phyloP scores from a whole-genome alignment of 2,797 vertebrate genomes.

The Gobionotothen gibberifrons region DNA sequence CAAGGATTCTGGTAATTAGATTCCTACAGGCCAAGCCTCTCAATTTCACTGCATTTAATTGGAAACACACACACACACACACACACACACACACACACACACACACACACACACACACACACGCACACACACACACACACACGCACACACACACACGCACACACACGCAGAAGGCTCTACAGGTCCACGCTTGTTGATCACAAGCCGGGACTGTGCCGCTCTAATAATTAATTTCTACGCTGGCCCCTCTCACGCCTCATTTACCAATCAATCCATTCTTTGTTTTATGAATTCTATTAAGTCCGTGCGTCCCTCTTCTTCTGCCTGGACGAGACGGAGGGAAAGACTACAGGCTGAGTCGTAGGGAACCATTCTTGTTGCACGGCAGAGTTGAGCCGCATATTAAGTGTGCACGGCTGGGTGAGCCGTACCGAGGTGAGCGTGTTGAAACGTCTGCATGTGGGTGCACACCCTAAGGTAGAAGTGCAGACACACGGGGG shows the following conservation, averaged over 20 bases:
- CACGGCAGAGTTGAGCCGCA: slow-evolving; percentile 23
- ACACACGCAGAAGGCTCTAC: slow-evolving; percentile 59
- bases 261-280: slow-evolving; percentile 79
- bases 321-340: slow-evolving; percentile 17
- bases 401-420: slow-evolving; percentile 47
- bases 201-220: slow-evolving; percentile 63
- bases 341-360: slow-evolving; percentile 7
- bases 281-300: slow-evolving; percentile 81
- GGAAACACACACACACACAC: slow-evolving; percentile 59
- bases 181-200: slow-evolving; percentile 81
- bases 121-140: neutral
- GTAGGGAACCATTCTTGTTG: slow-evolving; percentile 21
- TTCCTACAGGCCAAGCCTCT: slow-evolving; percentile 76
- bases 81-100: slow-evolving; percentile 21
- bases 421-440: slow-evolving; percentile 21
- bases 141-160: slow-evolving; percentile 22
- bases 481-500: neutral
- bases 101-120: neutral
- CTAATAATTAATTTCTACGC: slow-evolving; percentile 80
- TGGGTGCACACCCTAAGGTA: slow-evolving; percentile 21
- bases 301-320: slow-evolving; percentile 31
- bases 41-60: slow-evolving; percentile 82
- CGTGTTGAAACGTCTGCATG: slow-evolving; percentile 36
- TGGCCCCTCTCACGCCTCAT: slow-evolving; percentile 69
- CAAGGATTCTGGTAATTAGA: slow-evolving; percentile 80